A percentile compares a stretch with the other conserved stretches of the same genome.
phyloP scores from a whole-genome alignment of 2,113 vertebrate genomes.

The Ictalurus furcatus region DNA sequence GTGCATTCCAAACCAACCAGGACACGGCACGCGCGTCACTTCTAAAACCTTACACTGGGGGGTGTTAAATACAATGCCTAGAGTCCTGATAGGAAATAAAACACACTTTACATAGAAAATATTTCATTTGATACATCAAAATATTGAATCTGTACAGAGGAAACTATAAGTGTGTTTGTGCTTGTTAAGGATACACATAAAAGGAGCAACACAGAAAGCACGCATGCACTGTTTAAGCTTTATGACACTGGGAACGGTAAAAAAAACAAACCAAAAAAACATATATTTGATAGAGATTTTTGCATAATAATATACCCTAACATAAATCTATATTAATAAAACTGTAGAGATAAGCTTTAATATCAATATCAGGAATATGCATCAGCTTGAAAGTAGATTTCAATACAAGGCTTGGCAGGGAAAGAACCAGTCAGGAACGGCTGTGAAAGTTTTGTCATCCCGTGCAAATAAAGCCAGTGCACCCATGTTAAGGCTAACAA shows the following conservation, averaged over 20 bases:
- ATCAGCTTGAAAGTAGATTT: conserved; percentile 65
- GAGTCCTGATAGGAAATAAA: background rate
- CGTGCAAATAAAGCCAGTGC: background rate
- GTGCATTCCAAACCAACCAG: background rate
- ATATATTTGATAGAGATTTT: conserved; percentile 57
- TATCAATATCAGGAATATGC: conserved; percentile 64
- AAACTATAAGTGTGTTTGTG: conserved; percentile 29
- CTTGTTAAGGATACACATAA: conserved; percentile 19
- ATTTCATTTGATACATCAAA: background rate
- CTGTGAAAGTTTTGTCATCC: background rate
- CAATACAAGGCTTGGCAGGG: conserved; percentile 31
- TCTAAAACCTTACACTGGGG: background rate
- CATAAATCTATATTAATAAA: conserved; percentile 62
- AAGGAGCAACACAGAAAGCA: conserved; percentile 37
- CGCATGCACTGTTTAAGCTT: conserved; percentile 66
- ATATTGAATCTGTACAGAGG: conserved; percentile 17
- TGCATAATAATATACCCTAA: conserved; percentile 56
- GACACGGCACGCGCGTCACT: background rate
- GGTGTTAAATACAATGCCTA: background rate
- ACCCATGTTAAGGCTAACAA: background rate
- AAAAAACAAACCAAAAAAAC: background rate
- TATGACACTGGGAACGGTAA: conserved; percentile 66
- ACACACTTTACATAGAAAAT: background rate
- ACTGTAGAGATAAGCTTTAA: conserved; percentile 66
- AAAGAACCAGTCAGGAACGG: conserved; percentile 7